Conservation (phyloP, 2,797 vertebrate genomes). For the Gadopsis bispinosus region DNA sequence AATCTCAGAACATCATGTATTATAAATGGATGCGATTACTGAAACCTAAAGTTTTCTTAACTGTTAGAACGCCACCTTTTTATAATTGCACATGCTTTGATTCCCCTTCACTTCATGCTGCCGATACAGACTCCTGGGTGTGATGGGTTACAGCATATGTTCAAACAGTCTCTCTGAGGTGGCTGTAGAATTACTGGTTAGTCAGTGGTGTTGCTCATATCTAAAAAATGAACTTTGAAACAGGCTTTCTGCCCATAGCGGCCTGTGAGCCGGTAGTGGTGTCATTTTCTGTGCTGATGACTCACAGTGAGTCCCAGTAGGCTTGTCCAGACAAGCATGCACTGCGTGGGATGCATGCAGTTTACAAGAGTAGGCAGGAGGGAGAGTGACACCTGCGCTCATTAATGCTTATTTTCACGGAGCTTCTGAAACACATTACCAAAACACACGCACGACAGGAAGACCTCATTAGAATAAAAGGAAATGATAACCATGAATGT, state of each 20-base stretch:
- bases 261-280: conserved; percentile 61
- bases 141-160: conserved; percentile 41
- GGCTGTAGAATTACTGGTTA: conserved; percentile 50
- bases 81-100: conserved; percentile 12
- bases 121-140: conserved; percentile 59
- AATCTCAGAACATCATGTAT: background rate
- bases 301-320: conserved; percentile 64
- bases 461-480: background rate
- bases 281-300: conserved; percentile 78
- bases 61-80: background rate
- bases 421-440: background rate
- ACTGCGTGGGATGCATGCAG: conserved; percentile 29
- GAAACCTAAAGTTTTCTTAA: background rate
- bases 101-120: conserved; percentile 28
- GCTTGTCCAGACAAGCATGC: conserved; percentile 67
- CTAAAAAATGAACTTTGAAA: conserved; percentile 55
- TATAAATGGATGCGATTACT: conserved; percentile 1
- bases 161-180: conserved; percentile 18
- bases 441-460: background rate
- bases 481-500: background rate
- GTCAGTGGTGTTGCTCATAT: conserved; percentile 34
- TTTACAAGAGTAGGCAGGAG: conserved; percentile 42
- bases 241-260: conserved; percentile 40
- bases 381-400: conserved; percentile 33
- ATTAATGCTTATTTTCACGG: conserved; percentile 11